These are phyloP conservation scores for Pammene aurita DNA, from an alignment of 2,888 invertebrate species.

Conservation along the genomic window DNA sequence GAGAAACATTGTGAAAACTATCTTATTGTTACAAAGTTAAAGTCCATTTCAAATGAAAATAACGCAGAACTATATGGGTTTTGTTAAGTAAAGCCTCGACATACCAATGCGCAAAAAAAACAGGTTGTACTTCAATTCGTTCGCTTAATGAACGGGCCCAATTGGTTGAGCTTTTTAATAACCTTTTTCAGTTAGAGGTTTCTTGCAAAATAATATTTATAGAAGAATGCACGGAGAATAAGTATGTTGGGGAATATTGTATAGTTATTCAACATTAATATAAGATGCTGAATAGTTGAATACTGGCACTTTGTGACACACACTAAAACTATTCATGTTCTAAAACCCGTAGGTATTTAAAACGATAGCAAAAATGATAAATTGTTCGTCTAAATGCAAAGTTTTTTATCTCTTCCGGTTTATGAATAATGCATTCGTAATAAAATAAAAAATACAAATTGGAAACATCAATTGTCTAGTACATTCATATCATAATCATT, in stretches of 20 bases:
- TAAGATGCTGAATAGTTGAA: too few species aligned
- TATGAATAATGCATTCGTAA: too few species aligned
- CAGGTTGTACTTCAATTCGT: constrained; percentile 28
- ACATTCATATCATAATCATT: not conserved
- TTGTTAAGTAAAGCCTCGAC: constrained; percentile 1
- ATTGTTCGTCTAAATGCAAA: too few species aligned
- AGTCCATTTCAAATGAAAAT: not conserved
- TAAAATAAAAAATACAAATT: too few species aligned
- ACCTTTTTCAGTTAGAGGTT: constrained; percentile 5
- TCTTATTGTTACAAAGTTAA: not conserved
- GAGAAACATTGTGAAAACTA: not conserved
- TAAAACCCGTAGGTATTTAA: too few species aligned
- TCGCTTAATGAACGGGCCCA: constrained; percentile 32
- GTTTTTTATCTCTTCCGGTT: not conserved
- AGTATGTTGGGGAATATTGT: too few species aligned
- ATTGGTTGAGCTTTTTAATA: constrained; percentile 22
- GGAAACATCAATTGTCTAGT: not conserved
- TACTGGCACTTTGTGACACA: too few species aligned
- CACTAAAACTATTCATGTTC: too few species aligned
- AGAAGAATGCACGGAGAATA: not conserved
- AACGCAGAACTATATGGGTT: not conserved
- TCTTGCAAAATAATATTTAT: not conserved
- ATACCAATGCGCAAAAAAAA: constrained; percentile 35
- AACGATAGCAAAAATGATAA: too few species aligned
- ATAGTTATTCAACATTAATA: too few species aligned